phyloP scores from a whole-genome alignment of 1,140 invertebrate genomes.

The Zaprionus capensis region DNA sequence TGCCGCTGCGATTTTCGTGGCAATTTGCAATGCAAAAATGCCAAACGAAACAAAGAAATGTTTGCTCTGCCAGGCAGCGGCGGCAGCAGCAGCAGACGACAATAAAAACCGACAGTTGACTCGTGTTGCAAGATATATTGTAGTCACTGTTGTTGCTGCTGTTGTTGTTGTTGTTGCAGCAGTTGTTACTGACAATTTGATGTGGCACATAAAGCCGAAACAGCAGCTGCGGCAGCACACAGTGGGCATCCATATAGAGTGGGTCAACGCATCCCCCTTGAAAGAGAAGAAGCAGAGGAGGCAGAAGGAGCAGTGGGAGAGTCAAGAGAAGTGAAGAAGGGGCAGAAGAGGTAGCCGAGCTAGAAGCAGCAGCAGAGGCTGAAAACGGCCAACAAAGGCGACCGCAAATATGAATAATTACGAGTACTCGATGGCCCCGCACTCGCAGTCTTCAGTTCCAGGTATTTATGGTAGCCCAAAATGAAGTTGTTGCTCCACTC shows the following conservation, averaged over 20 bases:
- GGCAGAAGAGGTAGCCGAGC: background rate
- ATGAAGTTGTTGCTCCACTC: constrained; percentile 37
- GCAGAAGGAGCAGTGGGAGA: background rate
- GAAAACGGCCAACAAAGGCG: constrained; percentile 50
- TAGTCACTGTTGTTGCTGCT: constrained; percentile 53
- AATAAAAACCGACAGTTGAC: constrained; percentile 83
- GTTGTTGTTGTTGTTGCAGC: constrained; percentile 30
- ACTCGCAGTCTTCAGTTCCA: constrained; percentile 5
- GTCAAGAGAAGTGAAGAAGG: background rate
- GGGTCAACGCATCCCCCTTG: constrained; percentile 63
- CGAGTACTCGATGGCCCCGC: constrained; percentile 51
- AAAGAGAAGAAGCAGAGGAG: background rate
- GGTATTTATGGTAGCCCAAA: constrained; percentile 57
- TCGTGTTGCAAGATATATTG: constrained; percentile 83
- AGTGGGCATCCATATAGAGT: constrained; percentile 37
- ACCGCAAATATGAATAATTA: constrained; percentile 81
- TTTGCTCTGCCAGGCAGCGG: constrained; percentile 49
- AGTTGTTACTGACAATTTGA: constrained; percentile 65
- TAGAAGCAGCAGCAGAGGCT: background rate
- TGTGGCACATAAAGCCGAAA: constrained; percentile 59
- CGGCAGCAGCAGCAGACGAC: constrained; percentile 55
- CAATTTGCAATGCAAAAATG: constrained; percentile 83
- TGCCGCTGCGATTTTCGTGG: constrained; percentile 75
- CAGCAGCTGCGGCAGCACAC: constrained; percentile 12
- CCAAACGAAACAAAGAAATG: constrained; percentile 77